A percentile compares a stretch with the other conserved stretches of the same genome.
phyloP scores from a whole-genome alignment of 2,888 invertebrate genomes.

The Trichogramma evanescens region DNA sequence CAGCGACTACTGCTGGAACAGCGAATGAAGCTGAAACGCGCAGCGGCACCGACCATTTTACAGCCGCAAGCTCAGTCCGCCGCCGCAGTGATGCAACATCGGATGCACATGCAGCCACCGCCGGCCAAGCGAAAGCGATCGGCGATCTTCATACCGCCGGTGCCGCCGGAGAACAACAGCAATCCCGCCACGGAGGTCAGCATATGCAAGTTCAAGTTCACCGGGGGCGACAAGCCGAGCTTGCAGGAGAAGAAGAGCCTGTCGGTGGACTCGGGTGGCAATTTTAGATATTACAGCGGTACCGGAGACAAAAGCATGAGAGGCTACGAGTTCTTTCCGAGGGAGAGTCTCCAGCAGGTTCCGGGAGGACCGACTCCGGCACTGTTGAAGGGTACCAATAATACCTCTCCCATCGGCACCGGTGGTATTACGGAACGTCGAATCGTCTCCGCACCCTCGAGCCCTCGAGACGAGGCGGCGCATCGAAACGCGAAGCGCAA shows the following conservation, averaged over 20 bases:
- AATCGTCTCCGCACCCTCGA: not conserved
- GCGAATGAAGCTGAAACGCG: conserved; percentile 8
- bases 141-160: conserved; percentile 77
- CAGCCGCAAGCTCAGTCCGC: not conserved
- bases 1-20: conserved; percentile 12
- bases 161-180: conserved; percentile 65
- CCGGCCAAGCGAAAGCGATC: conserved; percentile 70
- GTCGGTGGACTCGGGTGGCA: conserved; percentile 82
- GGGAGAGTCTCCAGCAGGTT: conserved; percentile 60
- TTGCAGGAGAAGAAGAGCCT: conserved; percentile 88
- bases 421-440: not conserved
- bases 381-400: too few species aligned
- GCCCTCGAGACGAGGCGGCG: conserved; percentile 12
- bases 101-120: conserved; percentile 24
- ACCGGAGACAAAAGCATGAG: conserved; percentile 74
- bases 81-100: conserved; percentile 11
- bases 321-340: conserved; percentile 70
- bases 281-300: conserved; percentile 80
- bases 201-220: conserved; percentile 90
- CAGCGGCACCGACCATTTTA: conserved; percentile 17
- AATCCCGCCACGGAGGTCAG: conserved; percentile 79
- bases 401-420: too few species aligned
- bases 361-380: too few species aligned
- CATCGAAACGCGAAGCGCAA: conserved; percentile 56
- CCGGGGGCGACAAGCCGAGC: conserved; percentile 82